Base-by-base conservation (phyloP, 2,888 invertebrate genomes). In the Drymonia ruficornis region DNA sequence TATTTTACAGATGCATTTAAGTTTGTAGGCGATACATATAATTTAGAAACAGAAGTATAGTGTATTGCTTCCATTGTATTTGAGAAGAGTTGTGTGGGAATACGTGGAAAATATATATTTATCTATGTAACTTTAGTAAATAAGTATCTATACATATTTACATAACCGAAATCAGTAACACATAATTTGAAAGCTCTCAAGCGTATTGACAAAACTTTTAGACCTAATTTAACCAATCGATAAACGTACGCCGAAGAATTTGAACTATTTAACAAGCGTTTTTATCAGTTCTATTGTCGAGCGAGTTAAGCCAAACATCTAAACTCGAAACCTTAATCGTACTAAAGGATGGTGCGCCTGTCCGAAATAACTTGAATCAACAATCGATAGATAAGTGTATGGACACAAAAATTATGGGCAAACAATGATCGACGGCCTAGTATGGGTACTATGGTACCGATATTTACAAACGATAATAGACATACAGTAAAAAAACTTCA, bases 381-480 rank as follows among this genome's bases (percentile, higher is more conserved):
- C 69, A 80, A 65, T 61, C 55, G 53, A 56, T 55, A 65, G 80
- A 84, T 81, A 83, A 76, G 73, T 66, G 67, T 71, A 74, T 67
- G 72, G 72, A 75, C 62, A 63, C 55, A 70, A 68, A 73, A 76
- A 67, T 70, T 68, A 70, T 61, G 55, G 55, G 67, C 74, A 80
- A 83, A 85, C 79, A 81, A 72, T 80, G 73, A 82, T 80, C 70
- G 78, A 76, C 72, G 77, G 49, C 70, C 65, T 56, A 56, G 59
- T 68, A 64, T 59, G 56, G 59, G 50, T 65, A 46, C 15, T 15
- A 15, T 29, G 16, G 46, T 29, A 29, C 68, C 59, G 75, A 80
- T 84, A 80, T 86, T 85, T 76, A 81, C 83, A 62, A 61, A 61
- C 67, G 64, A 79, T 76, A 70, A 67, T 70, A 72, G 71, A 72